Evolutionary conservation across 1,140 invertebrate genomes (phyloP), one percentile per base, ranked within the genome.

Genomic region (Nasonia longicornis): DNA sequence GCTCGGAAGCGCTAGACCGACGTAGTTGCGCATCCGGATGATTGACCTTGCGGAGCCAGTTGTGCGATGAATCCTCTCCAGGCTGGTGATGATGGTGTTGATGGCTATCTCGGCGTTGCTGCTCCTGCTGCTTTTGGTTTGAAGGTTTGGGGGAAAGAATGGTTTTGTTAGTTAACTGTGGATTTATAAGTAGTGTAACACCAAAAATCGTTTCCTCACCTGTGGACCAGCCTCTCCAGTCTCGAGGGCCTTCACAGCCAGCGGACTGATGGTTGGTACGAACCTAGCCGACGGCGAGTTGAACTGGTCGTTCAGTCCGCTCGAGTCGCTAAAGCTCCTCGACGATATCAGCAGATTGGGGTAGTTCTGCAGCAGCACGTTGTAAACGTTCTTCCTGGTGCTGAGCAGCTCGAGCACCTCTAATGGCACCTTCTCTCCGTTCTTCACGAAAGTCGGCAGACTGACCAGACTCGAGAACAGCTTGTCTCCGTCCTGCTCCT

Each of bases 401-500:
- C 94, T 94, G 85, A 96, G 90, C 63, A 94, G 88, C 86, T 96
- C 95, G 73, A 96, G 89, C 7, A 95, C 94, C 87, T 95, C 95
- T 8, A 94, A 87, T 0, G 95, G 95, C 0, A 95, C 93, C 79
- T 93, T 94, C 87, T 96, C 95, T 0, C 94, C 94, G 84, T 95
- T 94, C 66, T 93, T 94, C 52, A 97, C 93, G 84, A 95, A 97
- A 0, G 96, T 97, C 0, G 96, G 96, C 64, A 97, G 88, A 85
- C 94, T 95, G 8, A 97, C 93, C 81, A 97, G 90, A 14, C 96
- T 97, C 83, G 93, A 95, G 84, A 94, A 96, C 29, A 94, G 89
- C n/a, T 95, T 91, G 0, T 87, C 85, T 11, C 80, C 84, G 14
- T 86, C 84, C 14, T 88, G 87, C 26, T 87, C 85, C 14, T 88